Base-by-base conservation (phyloP, 2,888 invertebrate species). In the Hirudinaria manillensis region DNA sequence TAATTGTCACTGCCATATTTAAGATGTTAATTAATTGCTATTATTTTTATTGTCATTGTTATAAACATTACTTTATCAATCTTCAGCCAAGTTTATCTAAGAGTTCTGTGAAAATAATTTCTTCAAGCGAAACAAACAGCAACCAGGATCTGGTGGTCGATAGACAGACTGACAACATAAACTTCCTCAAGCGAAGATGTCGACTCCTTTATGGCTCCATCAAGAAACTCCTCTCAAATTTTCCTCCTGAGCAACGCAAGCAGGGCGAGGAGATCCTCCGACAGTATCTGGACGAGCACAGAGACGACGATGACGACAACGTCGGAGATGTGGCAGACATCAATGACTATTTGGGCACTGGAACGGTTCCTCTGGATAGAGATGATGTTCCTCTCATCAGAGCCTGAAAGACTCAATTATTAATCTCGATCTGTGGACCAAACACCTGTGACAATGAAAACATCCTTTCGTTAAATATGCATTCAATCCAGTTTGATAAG, bases 321-420 rank as follows among this genome's bases (percentile, higher is more conserved):
- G 24, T 24, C 1, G 61, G 24, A 24, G 61, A 61, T 19, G 61
- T 24, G 24, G 61, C 29, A 1, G 61, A 61, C 21, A 61, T 61
- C 29, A 61, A 61, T 10, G 7, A 61, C 21, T 61, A 61, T 10
- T 29, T 61, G 24, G 61, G 61, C 29, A 29, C 61, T 10, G 61
- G 61, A 7, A 29, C 24, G 4, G 24, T 61, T 3, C 61, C 61
- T 29, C 61, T 10, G 7, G 29, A 61, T 61, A 24, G 61, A 29
- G 61, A 61, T 61, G 61, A 61, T 61, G 61, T 61, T 24, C 61
- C 61, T 29, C 61, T 61, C 24, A 61, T 61, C 29, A 61, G 24
- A 6, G 24, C 61, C 1, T 61, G 61, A 61, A 45, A 10, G 45
- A 45, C 16, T 45, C 45, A 45, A 16, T 45, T 1, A 45, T 45